Base-by-base conservation (phyloP, 2,113 vertebrate species). In the Platycercus adscitus region DNA sequence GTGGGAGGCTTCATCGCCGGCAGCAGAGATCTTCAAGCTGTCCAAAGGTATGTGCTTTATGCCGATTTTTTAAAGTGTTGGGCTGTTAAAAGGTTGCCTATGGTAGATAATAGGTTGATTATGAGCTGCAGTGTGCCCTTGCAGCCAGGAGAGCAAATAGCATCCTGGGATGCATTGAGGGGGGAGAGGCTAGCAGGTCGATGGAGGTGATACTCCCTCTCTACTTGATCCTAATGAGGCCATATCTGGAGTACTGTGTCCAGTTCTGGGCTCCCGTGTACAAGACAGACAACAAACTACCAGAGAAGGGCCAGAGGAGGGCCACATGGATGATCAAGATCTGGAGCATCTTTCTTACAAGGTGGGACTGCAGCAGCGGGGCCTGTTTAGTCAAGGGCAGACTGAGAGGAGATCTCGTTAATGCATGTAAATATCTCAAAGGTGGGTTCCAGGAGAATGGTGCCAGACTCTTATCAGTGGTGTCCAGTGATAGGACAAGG, bases 61-160 rank as follows among this genome's bases (percentile, higher is more conserved):
- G 13, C 11, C 24, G 29, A 0, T 24, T 43, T 79, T 41, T 18
- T 25, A 2, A 88, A 26, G 12, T 7, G 44, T 1, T 0, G 9
- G 12, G 5, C 37, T 64, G 20, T 8, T 24, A 70, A 61, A 77
- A 72, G 7, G 23, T 63, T 41, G 23, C 21, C 53, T 73, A 21
- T 35, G 21, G 21, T 24, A 35, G 33, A 58, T 23, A 33, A 35
- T 58, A 58, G 23, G 21, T 24, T 58, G 33, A 58, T 58, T 58
- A 58, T 24, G 33, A 58, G 33, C 13, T 4, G 1, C 33, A 35
- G 21, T 24, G 56, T 35, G 33, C 33, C 33, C 13, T 15, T 35
- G 20, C 56, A 58, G 56, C 33, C 56, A 58, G 56, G 33, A 58
- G 33, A 33, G 56, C 13, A 9, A 35, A 35, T 35, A 58, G n/a